These are phyloP conservation scores for Tragulus kanchil DNA, from an alignment of 2,113 vertebrate genomes.

Conservation along the genomic window DNA sequence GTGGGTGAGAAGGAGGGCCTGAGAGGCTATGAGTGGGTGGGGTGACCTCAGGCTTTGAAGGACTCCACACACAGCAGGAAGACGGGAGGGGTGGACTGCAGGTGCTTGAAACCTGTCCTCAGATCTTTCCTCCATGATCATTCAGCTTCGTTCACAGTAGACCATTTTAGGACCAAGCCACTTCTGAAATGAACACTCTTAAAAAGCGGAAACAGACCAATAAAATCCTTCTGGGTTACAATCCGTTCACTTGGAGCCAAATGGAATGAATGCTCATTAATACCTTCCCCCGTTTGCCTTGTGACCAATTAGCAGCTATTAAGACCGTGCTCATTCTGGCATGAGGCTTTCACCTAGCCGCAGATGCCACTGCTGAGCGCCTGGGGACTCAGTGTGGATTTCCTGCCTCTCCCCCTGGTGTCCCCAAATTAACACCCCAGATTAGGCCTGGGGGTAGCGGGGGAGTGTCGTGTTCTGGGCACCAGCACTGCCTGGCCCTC, in stretches of 20 bases:
- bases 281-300: conserved; percentile 70
- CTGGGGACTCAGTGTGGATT: not conserved
- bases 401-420: not conserved
- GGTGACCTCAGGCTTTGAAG: not conserved
- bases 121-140: conserved; percentile 12
- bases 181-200: conserved; percentile 88
- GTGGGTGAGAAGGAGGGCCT: not conserved
- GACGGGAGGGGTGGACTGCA: not conserved
- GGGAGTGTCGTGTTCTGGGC: not conserved
- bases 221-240: conserved; percentile 76
- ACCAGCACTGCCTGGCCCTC: not conserved
- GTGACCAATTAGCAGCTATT: conserved; percentile 80
- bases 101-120: not conserved
- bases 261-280: conserved; percentile 69
- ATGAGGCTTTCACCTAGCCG: conserved; percentile 48
- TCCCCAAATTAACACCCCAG: not conserved
- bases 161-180: conserved; percentile 88
- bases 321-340: conserved; percentile 76
- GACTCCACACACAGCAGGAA: not conserved
- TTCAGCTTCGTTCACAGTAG: conserved; percentile 45
- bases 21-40: not conserved
- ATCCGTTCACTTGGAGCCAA: conserved; percentile 75
- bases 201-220: conserved; percentile 75
- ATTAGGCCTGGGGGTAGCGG: not conserved
- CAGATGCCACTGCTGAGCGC: not conserved